phyloP scores from a whole-genome alignment of 2,797 vertebrate species.

The Melanogrammus aeglefinus region DNA sequence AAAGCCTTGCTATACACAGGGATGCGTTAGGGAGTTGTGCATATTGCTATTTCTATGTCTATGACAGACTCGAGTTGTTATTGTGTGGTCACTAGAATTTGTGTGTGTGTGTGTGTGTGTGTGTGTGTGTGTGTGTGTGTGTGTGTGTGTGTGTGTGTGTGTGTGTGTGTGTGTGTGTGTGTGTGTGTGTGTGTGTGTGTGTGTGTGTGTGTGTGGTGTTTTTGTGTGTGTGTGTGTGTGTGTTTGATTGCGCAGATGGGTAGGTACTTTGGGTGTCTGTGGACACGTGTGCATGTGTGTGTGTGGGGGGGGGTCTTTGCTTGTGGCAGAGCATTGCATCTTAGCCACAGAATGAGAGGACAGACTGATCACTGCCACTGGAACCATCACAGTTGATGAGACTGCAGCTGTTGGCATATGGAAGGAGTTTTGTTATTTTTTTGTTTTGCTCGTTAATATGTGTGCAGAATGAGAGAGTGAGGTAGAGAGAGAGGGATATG shows the following conservation, averaged over 20 bases:
- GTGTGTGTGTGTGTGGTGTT: constrained; percentile 12
- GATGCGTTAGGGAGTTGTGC: background rate
- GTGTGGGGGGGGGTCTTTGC: constrained; percentile 37
- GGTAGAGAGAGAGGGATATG: constrained; percentile 18
- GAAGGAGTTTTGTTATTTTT: constrained; percentile 27
- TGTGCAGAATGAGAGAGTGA: constrained; percentile 13
- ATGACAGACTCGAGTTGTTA: background rate
- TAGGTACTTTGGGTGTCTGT: background rate
- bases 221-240: constrained; percentile 7
- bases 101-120: constrained; percentile 19
- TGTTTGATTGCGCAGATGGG: background rate
- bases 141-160: constrained; percentile 21
- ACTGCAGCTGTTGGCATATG: constrained; percentile 50
- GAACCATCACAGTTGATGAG: constrained; percentile 39
- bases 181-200: constrained; percentile 26
- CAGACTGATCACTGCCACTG: constrained; percentile 49
- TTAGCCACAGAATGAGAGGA: constrained; percentile 42
- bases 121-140: constrained; percentile 36
- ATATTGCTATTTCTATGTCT: constrained; percentile 1
- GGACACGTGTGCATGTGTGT: constrained; percentile 27
- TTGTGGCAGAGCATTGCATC: constrained; percentile 49
- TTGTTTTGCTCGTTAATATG: constrained; percentile 9
- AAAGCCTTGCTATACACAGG: background rate
- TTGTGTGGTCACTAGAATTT: background rate
- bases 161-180: constrained; percentile 36